A percentile compares a stretch with the other conserved stretches of the same genome.
Conservation (phyloP, 2,888 invertebrate species). For the Girardia tigrina region DNA sequence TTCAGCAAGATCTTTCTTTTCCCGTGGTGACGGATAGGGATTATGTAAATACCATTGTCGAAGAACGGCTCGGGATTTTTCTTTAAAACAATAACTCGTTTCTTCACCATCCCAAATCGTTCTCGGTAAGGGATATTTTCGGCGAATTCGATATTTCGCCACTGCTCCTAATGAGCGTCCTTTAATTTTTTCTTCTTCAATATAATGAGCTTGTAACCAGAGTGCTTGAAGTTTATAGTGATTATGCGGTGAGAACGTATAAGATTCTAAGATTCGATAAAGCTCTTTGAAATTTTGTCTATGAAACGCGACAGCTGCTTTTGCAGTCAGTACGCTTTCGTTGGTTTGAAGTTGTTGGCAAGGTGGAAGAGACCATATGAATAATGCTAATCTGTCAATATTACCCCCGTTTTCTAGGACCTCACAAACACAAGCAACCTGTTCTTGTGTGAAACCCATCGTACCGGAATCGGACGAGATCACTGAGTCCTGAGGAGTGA, state of each 20-base stretch:
- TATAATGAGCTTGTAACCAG: conserved; percentile 85
- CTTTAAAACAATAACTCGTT: conserved; percentile 94
- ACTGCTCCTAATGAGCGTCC: conserved; percentile 80
- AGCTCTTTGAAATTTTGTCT: conserved; percentile 68
- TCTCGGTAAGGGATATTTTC: conserved; percentile 88
- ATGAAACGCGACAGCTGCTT: conserved; percentile 92
- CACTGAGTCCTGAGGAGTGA: neutral
- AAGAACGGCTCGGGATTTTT: conserved; percentile 59
- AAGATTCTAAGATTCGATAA: conserved; percentile 72
- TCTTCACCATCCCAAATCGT: conserved; percentile 99
- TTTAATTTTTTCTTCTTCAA: conserved; percentile 74
- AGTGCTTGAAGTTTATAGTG: conserved; percentile 74
- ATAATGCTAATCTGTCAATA: conserved; percentile 71
- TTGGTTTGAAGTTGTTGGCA: conserved; percentile 89
- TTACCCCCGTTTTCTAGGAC: conserved; percentile 78
- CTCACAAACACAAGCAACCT: conserved; percentile 92
- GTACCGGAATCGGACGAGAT: neutral
- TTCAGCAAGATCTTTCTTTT: conserved; percentile 82
- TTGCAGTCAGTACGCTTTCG: conserved; percentile 91
- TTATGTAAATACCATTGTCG: conserved; percentile 95
- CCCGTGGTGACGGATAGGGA: conserved; percentile 86
- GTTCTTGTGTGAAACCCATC: conserved; percentile 70
- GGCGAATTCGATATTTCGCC: conserved; percentile 76
- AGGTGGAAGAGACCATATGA: conserved; percentile 87
- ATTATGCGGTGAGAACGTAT: conserved; percentile 73